Percentiles rank a stretch among this genome's conserved stretches.
These are phyloP conservation scores for Triplophysa siluroides DNA, from an alignment of 2,113 vertebrate genomes.

Conservation along the genomic window DNA sequence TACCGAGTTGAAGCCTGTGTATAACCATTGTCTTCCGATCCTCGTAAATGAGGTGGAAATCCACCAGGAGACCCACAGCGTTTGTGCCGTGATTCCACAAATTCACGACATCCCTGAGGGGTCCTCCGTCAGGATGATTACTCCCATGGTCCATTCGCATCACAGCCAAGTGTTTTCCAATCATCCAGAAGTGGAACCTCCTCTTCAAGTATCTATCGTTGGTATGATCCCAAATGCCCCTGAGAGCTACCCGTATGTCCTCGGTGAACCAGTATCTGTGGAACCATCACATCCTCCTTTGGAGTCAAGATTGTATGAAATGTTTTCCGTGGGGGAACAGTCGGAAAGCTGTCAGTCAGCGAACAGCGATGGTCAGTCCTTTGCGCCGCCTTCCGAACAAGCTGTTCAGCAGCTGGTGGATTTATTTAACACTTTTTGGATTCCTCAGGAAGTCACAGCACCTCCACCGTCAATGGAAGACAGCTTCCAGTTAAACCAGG, in stretches of 20 bases:
- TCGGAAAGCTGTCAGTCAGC: background rate
- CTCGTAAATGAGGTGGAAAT: conserved; percentile 49
- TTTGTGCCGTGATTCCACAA: conserved; percentile 62
- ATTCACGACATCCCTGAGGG: conserved; percentile 26
- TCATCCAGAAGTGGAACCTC: background rate
- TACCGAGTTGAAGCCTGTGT: conserved; percentile 63
- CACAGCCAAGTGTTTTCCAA: background rate
- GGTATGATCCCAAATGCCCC: background rate
- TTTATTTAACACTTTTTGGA: conserved; percentile 58
- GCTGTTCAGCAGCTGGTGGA: conserved; percentile 56
- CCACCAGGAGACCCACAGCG: background rate
- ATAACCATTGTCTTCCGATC: conserved; percentile 63
- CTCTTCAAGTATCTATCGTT: conserved; percentile 13
- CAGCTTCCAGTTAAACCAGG: background rate
- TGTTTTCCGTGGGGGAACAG: background rate
- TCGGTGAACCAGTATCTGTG: conserved; percentile 57
- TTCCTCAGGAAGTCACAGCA: background rate
- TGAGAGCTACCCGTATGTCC: conserved; percentile 19
- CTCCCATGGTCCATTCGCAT: conserved; percentile 41
- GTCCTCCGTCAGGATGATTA: conserved; percentile 44
- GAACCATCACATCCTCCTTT: background rate
- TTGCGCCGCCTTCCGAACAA: conserved; percentile 32
- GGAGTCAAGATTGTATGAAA: conserved; percentile 27
- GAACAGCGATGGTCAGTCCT: background rate
- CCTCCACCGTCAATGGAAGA: conserved; percentile 51